Evolutionary conservation across 2,888 invertebrate genomes (phyloP).

Genomic region (Drosophila hamatofila): DNA sequence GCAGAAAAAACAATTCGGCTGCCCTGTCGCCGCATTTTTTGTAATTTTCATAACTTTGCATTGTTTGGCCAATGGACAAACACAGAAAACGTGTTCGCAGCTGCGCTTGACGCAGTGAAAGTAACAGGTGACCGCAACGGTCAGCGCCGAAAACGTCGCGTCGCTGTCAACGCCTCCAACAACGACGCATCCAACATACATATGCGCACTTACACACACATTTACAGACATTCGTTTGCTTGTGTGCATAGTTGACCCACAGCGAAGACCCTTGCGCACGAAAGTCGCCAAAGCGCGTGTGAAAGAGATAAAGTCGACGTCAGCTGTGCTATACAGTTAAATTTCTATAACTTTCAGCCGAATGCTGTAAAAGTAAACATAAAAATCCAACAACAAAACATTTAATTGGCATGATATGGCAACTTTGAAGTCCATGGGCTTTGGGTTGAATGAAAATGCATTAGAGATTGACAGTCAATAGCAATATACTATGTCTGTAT

Average conservation of each 20-base stretch:
- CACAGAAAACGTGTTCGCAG: constrained; percentile 66
- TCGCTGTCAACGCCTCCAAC: constrained; percentile 55
- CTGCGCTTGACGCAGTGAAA: constrained; percentile 57
- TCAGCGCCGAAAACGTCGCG: constrained; percentile 56
- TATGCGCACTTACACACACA: background rate
- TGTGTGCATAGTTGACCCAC: constrained; percentile 38
- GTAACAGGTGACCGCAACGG: constrained; percentile 75
- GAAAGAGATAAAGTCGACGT: constrained; percentile 41
- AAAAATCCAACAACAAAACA: constrained; percentile 3
- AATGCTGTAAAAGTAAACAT: constrained; percentile 1
- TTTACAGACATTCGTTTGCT: background rate
- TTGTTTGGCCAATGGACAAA: constrained; percentile 51
- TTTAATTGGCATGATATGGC: constrained; percentile 13
- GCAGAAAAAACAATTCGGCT: background rate
- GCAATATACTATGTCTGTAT: no score
- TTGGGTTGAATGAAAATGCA: background rate
- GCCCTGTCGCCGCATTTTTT: constrained; percentile 54
- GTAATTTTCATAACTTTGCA: constrained; percentile 67
- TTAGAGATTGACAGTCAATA: background rate
- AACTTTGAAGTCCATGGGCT: background rate
- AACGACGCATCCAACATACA: constrained; percentile 22
- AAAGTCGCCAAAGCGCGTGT: constrained; percentile 47
- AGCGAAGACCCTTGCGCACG: constrained; percentile 49
- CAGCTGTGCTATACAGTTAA: constrained; percentile 17
- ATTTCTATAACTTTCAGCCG: constrained; percentile 32